Evolutionary conservation across 2,888 invertebrate species (phyloP).

Genomic region (Microdon myrmicae): DNA sequence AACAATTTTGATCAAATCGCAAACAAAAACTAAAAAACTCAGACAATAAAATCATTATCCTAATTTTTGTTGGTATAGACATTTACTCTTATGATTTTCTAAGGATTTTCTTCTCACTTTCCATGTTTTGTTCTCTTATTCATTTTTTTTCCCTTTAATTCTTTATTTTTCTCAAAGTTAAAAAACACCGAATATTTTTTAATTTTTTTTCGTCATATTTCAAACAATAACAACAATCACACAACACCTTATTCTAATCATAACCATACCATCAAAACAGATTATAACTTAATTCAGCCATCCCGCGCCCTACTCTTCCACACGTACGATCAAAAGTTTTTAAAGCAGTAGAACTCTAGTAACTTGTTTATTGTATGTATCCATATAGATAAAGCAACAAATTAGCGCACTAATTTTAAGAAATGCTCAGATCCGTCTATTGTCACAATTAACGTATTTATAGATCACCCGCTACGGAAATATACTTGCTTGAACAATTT

Average conservation of each 20-base stretch:
- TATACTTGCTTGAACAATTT: neutral
- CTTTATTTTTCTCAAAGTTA: constrained; percentile 42
- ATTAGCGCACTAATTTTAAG: constrained; percentile 12
- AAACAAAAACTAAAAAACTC: constrained; percentile 39
- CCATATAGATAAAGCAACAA: neutral
- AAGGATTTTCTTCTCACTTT: constrained; percentile 37
- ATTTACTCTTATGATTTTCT: constrained; percentile 6
- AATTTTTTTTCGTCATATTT: constrained; percentile 2
- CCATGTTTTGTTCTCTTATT: constrained; percentile 19
- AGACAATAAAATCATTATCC: constrained; percentile 33
- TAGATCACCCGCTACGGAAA: constrained; percentile 5
- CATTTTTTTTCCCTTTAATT: constrained; percentile 36
- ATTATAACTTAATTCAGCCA: constrained; percentile 58
- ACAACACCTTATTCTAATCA: constrained; percentile 2
- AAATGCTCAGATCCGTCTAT: neutral
- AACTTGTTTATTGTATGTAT: constrained; percentile 6
- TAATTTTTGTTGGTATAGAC: too few relatives aligned
- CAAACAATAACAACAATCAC: too few relatives aligned
- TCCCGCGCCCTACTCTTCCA: constrained; percentile 63
- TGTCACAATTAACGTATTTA: too few relatives aligned
- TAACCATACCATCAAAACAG: neutral
- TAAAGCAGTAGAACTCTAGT: constrained; percentile 16
- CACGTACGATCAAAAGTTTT: too few relatives aligned
- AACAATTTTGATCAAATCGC: constrained; percentile 53
- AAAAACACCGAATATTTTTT: constrained; percentile 24